Percentiles rank a stretch among this genome's conserved stretches.
Evolutionary conservation across 1,140 invertebrate species (phyloP).

Genomic region (Zaprionus ghesquierei): DNA sequence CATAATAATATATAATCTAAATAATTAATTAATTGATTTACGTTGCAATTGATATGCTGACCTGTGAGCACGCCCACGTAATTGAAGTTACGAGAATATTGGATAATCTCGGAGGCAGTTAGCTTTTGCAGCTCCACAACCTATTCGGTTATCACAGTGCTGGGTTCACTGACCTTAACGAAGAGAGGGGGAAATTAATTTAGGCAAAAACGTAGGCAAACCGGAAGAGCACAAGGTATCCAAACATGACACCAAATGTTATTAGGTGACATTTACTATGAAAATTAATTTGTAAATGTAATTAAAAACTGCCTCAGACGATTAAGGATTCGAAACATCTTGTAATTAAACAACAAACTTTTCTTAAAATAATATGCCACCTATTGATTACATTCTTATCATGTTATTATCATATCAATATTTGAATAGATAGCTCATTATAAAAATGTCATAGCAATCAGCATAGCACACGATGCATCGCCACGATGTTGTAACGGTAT

Average conservation of each 20-base stretch:
- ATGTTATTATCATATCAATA: too few relatives aligned
- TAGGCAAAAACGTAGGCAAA: conserved; percentile 89
- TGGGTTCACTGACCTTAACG: conserved; percentile 83
- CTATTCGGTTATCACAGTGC: conserved; percentile 82
- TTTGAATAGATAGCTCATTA: too few relatives aligned
- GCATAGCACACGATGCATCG: too few relatives aligned
- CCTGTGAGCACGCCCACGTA: conserved; percentile 95
- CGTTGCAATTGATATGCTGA: conserved; percentile 78
- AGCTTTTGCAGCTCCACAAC: conserved; percentile 82
- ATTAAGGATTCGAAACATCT: too few relatives aligned
- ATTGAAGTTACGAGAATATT: conserved; percentile 93
- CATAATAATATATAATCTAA: neutral
- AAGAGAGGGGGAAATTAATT: conserved; percentile 4
- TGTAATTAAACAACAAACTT: too few relatives aligned
- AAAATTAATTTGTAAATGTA: neutral
- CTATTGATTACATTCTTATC: too few relatives aligned
- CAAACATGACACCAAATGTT: conserved; percentile 92
- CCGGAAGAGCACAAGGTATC: conserved; percentile 93
- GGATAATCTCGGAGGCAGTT: conserved; percentile 88
- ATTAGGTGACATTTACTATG: conserved; percentile 87
- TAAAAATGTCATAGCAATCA: too few relatives aligned
- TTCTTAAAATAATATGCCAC: too few relatives aligned
- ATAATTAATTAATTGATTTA: neutral
- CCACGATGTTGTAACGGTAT: too few relatives aligned
- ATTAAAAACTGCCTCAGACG: neutral